Evolutionary conservation across 2,797 vertebrate species (phyloP).

Genomic region (Mionectes olivaceus): DNA sequence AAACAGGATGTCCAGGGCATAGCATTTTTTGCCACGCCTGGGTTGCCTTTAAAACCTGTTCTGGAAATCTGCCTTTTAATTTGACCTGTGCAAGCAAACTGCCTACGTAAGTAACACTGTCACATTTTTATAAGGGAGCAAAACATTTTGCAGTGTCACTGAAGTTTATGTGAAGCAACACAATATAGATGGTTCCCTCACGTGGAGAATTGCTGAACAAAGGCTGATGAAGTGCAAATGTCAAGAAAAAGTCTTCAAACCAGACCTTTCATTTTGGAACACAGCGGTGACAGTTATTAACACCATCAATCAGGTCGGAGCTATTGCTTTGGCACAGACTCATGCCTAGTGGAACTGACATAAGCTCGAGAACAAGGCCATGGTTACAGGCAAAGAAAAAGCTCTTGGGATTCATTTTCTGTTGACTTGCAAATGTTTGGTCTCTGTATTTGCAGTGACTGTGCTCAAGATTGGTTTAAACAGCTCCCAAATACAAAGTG

Average conservation of each 20-base stretch:
- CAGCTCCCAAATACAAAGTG: background rate
- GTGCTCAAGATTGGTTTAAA: background rate
- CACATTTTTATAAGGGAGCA: constrained; percentile 20
- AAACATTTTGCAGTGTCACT: constrained; percentile 35
- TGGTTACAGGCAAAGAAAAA: background rate
- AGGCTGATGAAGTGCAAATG: constrained; percentile 68
- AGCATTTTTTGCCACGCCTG: background rate
- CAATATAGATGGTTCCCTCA: constrained; percentile 53
- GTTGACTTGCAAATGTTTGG: constrained; percentile 41
- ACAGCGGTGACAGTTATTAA: constrained; percentile 66
- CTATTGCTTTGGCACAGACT: constrained; percentile 40
- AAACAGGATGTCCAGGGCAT: background rate
- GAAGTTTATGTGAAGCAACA: constrained; percentile 40
- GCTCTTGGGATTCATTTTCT: constrained; percentile 43
- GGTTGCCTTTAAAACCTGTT: background rate
- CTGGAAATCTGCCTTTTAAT: constrained; percentile 25
- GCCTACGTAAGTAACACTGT: background rate
- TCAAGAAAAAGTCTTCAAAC: constrained; percentile 62
- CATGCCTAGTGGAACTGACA: constrained; percentile 34
- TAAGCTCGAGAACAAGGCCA: background rate
- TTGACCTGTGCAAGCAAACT: constrained; percentile 21
- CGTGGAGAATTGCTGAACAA: constrained; percentile 55
- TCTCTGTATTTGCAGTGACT: background rate
- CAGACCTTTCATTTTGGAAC: constrained; percentile 62
- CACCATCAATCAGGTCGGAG: constrained; percentile 58